phyloP scores from a whole-genome alignment of 1,140 invertebrate genomes.

The Conus betulinus region DNA sequence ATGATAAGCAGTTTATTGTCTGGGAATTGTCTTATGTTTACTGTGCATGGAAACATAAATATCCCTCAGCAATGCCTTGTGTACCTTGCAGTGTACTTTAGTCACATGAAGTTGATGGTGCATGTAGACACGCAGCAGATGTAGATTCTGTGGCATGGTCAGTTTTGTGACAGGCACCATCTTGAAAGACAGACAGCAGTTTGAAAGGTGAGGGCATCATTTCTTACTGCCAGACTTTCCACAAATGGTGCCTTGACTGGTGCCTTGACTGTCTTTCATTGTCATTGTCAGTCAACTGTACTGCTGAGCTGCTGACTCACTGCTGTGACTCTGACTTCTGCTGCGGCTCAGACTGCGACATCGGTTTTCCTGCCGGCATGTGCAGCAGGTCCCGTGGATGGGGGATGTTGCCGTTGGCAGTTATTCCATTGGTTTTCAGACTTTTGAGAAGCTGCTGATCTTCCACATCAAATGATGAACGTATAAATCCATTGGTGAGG shows the following conservation, averaged over 20 bases:
- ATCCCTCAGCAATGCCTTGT: too few relatives aligned
- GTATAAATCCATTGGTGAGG: conserved; percentile 27
- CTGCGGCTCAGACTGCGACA: conserved; percentile 30
- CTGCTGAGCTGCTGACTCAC: conserved; percentile 41
- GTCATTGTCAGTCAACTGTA: conserved; percentile 37
- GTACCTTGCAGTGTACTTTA: too few relatives aligned
- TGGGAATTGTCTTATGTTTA: too few relatives aligned
- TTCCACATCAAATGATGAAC: conserved; percentile 27
- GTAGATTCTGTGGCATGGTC: too few relatives aligned
- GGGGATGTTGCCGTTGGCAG: background rate
- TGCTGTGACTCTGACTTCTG: conserved; percentile 26
- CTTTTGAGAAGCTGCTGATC: background rate
- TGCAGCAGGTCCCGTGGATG: conserved; percentile 12
- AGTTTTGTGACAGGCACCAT: too few relatives aligned
- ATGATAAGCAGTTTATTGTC: too few relatives aligned
- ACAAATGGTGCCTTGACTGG: too few relatives aligned
- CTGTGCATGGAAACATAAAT: too few relatives aligned
- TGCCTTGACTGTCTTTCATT: too few relatives aligned
- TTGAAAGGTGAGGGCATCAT: too few relatives aligned
- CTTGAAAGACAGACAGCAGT: too few relatives aligned
- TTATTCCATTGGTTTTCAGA: background rate
- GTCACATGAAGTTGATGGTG: background rate
- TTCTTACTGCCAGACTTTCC: too few relatives aligned
- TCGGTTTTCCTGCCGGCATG: conserved; percentile 20
- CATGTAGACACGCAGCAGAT: background rate